phyloP scores from a whole-genome alignment of 35 echinoderm and acorn worm species.

The Lytechinus variegatus region DNA sequence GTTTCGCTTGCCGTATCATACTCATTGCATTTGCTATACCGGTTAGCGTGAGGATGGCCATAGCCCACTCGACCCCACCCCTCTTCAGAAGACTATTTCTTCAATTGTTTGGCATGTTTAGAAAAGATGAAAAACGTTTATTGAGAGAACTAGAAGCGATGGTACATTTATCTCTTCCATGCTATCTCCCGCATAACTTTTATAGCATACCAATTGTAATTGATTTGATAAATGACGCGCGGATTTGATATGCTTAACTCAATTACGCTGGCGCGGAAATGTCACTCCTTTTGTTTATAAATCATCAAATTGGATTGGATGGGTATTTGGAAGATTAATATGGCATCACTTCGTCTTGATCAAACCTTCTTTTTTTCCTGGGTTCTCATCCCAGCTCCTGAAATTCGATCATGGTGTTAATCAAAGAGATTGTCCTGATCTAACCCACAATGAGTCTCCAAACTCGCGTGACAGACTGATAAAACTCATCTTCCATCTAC shows the following conservation, averaged over 20 bases:
- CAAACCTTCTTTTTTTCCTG: neutral
- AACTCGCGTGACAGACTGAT: neutral
- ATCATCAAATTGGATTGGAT: constrained; percentile 44
- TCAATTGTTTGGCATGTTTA: neutral
- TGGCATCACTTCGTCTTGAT: constrained; percentile 35
- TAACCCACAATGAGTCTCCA: neutral
- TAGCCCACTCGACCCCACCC: neutral
- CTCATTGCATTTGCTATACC: neutral
- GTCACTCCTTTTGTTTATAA: constrained; percentile 42
- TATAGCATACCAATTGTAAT: constrained; percentile 36
- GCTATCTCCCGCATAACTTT: constrained; percentile 28
- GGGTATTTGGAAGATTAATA: constrained; percentile 36
- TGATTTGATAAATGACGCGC: constrained; percentile 30
- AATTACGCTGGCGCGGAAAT: constrained; percentile 23
- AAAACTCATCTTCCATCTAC: neutral
- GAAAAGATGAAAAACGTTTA: constrained; percentile 49
- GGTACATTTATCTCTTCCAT: constrained; percentile 18
- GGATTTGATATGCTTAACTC: constrained; percentile 40
- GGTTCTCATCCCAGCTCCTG: constrained; percentile 1
- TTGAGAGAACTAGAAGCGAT: constrained; percentile 1
- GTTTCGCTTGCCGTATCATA: neutral
- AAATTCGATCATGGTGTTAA: constrained; percentile 43
- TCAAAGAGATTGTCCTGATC: constrained; percentile 2
- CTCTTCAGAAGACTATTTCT: neutral
- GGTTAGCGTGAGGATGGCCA: neutral